Conservation (phyloP, 1,140 invertebrate species). For the Euwallacea fornicatus region DNA sequence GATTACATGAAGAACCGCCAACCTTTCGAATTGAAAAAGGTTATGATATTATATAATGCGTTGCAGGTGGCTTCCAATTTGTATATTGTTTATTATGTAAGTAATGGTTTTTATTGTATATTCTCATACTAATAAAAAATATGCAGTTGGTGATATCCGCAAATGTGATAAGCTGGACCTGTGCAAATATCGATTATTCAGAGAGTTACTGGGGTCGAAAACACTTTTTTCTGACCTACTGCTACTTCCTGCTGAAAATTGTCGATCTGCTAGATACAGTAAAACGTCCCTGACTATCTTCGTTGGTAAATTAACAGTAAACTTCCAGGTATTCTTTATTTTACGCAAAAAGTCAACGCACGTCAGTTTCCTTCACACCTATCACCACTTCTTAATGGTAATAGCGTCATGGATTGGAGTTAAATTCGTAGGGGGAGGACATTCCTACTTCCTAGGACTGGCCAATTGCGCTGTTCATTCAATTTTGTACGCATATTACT, state of each 20-base stretch:
- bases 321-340: conserved; percentile 77
- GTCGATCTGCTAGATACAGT: conserved; percentile 71
- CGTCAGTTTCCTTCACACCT: conserved; percentile 83
- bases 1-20: conserved; percentile 67
- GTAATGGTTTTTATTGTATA: conserved; percentile 13
- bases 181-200: conserved; percentile 74
- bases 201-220: conserved; percentile 61
- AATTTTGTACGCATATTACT: conserved; percentile 83
- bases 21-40: conserved; percentile 74
- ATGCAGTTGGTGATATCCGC: not conserved
- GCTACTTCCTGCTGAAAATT: conserved; percentile 69
- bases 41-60: conserved; percentile 81
- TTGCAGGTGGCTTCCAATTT: conserved; percentile 74
- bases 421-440: conserved; percentile 68
- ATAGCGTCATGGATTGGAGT: conserved; percentile 62
- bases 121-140: not conserved
- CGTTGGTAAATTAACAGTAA: not conserved
- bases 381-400: conserved; percentile 82
- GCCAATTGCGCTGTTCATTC: conserved; percentile 76
- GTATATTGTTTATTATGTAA: conserved; percentile 73
- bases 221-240: conserved; percentile 61
- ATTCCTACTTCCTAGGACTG: conserved; percentile 61
- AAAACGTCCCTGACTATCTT: conserved; percentile 31
- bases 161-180: conserved; percentile 49
- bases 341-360: conserved; percentile 84